Conservation (phyloP, 2,797 vertebrate genomes). For the Fratercula arctica region DNA sequence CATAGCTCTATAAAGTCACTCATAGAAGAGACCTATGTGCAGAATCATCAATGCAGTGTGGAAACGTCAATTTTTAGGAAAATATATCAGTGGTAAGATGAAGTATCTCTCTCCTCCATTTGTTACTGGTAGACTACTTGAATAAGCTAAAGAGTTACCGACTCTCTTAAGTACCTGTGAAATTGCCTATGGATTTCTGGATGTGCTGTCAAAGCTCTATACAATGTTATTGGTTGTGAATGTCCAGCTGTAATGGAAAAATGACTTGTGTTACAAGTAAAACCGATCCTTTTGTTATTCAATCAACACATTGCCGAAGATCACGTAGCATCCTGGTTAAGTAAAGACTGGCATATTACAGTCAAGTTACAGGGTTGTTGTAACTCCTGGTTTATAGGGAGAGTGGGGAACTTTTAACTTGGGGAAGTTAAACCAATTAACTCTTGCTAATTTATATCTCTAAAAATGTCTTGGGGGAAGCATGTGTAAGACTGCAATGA, state of each 20-base stretch:
- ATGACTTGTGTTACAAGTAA: background rate
- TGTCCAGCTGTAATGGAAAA: background rate
- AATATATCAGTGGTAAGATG: background rate
- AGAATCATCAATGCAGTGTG: background rate
- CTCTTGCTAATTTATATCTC: background rate
- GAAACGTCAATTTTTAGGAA: background rate
- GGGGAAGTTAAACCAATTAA: background rate
- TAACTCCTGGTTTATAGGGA: background rate
- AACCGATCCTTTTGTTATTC: background rate
- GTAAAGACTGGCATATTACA: background rate
- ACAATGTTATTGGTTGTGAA: background rate
- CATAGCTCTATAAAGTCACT: background rate
- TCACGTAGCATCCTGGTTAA: background rate
- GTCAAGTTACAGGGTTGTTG: background rate
- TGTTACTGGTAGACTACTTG: background rate
- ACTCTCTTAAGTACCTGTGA: background rate
- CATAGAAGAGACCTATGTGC: background rate
- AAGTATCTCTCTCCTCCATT: background rate
- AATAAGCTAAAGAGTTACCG: background rate
- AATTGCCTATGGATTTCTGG: conserved; percentile 4
- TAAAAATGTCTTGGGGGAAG: background rate
- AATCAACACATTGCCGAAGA: background rate
- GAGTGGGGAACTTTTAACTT: background rate
- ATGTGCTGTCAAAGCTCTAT: background rate
- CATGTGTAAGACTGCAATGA: accelerated